Percentiles rank a stretch among this genome's conserved stretches.
Evolutionary conservation across 2,113 vertebrate genomes (phyloP).

Genomic region (Trochalopteron elliotii): DNA sequence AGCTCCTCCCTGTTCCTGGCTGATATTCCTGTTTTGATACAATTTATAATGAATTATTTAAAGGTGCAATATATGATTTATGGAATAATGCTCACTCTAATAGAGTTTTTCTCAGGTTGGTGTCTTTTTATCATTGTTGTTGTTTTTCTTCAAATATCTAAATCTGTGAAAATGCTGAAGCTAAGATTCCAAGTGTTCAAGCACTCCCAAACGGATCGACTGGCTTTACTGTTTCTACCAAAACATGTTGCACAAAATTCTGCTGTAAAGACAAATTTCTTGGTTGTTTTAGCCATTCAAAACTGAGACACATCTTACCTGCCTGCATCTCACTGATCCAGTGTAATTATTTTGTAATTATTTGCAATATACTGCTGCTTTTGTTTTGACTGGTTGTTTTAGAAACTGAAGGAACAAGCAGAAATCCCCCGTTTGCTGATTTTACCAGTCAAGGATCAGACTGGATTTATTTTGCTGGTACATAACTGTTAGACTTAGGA

Average conservation of each 20-base stretch:
- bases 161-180: slow-evolving; percentile 69
- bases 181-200: slow-evolving; percentile 58
- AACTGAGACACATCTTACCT: slow-evolving; percentile 66
- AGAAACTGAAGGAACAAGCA: slow-evolving; percentile 18
- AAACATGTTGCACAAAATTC: slow-evolving; percentile 55
- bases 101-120: slow-evolving; percentile 81
- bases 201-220: slow-evolving; percentile 40
- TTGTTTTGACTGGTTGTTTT: slow-evolving; percentile 67
- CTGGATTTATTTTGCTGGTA: slow-evolving; percentile 73
- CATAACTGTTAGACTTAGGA: slow-evolving; percentile 64
- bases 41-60: slow-evolving; percentile 77
- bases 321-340: slow-evolving; percentile 72
- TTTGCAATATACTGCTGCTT: slow-evolving; percentile 78
- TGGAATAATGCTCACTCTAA: slow-evolving; percentile 76
- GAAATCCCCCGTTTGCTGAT: slow-evolving; percentile 40
- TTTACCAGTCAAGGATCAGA: slow-evolving; percentile 56
- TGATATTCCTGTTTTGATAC: slow-evolving; percentile 55
- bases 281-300: slow-evolving; percentile 39
- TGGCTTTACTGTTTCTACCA: slow-evolving; percentile 70
- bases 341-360: slow-evolving; percentile 63
- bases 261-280: slow-evolving; percentile 68
- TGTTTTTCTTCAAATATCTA: slow-evolving; percentile 19
- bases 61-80: slow-evolving; percentile 84
- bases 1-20: slow-evolving; percentile 26
- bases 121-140: slow-evolving; percentile 70